A percentile compares a stretch with the other conserved stretches of the same genome.
Evolutionary conservation across 2,797 vertebrate genomes (phyloP).

Genomic region (Gila robusta): DNA sequence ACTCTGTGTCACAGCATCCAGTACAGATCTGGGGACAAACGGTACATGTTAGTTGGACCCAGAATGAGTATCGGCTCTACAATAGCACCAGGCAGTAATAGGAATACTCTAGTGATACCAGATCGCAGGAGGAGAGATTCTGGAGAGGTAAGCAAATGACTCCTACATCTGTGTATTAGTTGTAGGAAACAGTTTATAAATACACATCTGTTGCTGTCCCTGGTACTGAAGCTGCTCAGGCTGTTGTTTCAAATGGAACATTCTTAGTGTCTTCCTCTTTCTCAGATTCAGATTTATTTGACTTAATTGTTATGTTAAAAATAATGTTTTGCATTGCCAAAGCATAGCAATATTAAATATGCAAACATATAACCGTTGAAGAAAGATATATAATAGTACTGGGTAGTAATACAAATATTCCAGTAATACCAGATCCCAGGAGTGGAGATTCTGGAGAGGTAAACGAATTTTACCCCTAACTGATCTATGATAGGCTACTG

Average conservation of each 20-base stretch:
- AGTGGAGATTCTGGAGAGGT: slow-evolving; percentile 49
- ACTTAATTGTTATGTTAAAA: background rate
- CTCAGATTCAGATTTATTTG: background rate
- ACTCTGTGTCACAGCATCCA: slow-evolving; percentile 61
- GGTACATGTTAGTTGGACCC: slow-evolving; percentile 61
- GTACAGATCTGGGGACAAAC: slow-evolving; percentile 64
- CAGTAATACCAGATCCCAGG: slow-evolving; percentile 53
- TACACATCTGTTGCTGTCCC: background rate
- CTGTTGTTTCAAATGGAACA: background rate
- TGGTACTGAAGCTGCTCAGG: background rate
- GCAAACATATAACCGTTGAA: background rate
- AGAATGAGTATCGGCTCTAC: slow-evolving; percentile 64
- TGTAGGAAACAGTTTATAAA: background rate
- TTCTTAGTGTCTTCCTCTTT: background rate
- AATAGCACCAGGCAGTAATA: slow-evolving; percentile 49
- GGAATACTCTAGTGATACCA: slow-evolving; percentile 57
- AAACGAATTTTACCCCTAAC: background rate
- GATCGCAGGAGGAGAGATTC: slow-evolving; percentile 41
- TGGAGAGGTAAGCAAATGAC: background rate
- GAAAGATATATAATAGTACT: background rate
- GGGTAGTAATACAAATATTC: too few species aligned
- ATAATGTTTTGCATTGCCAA: background rate
- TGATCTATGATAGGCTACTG: background rate
- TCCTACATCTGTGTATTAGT: background rate
- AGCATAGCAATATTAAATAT: background rate